A percentile compares a stretch with the other conserved stretches of the same genome.
Evolutionary conservation across 1,140 invertebrate genomes (phyloP).

Genomic region (Zaprionus ghesquierei): DNA sequence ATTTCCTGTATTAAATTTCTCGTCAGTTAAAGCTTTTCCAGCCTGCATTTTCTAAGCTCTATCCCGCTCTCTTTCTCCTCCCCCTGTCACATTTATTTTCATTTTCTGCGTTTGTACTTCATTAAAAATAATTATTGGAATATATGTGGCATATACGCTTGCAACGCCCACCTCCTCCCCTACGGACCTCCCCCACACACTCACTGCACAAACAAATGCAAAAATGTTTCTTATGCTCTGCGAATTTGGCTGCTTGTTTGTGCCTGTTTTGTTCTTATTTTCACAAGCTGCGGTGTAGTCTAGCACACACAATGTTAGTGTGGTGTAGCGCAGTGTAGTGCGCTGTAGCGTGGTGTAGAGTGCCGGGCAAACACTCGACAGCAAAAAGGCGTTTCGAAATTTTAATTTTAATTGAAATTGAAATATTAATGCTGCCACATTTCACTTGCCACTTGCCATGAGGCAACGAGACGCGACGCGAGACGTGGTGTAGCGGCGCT

Average conservation of each 20-base stretch:
- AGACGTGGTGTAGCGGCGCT: neutral
- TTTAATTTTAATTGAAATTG: constrained; percentile 69
- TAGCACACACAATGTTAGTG: neutral
- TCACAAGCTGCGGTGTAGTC: neutral
- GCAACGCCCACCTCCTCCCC: neutral
- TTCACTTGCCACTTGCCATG: constrained; percentile 18
- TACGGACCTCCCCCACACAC: no score
- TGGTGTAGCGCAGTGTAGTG: constrained; percentile 4
- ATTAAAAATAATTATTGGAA: neutral
- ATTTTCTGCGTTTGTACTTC: neutral
- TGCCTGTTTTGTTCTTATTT: neutral
- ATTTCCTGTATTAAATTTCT: no score
- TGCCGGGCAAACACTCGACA: constrained; percentile 26
- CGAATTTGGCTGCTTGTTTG: neutral
- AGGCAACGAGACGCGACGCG: neutral
- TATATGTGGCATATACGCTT: neutral
- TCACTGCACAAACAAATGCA: no score
- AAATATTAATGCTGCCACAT: constrained; percentile 64
- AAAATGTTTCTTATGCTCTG: neutral
- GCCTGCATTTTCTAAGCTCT: neutral
- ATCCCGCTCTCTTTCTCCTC: no score
- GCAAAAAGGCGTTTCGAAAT: constrained; percentile 25
- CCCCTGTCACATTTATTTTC: neutral
- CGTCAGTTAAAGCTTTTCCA: neutral
- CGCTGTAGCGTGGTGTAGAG: neutral